These are phyloP conservation scores for Eucidaris tribuloides DNA, from an alignment of 35 echinoderm and acorn worm species.

Conservation along the genomic window DNA sequence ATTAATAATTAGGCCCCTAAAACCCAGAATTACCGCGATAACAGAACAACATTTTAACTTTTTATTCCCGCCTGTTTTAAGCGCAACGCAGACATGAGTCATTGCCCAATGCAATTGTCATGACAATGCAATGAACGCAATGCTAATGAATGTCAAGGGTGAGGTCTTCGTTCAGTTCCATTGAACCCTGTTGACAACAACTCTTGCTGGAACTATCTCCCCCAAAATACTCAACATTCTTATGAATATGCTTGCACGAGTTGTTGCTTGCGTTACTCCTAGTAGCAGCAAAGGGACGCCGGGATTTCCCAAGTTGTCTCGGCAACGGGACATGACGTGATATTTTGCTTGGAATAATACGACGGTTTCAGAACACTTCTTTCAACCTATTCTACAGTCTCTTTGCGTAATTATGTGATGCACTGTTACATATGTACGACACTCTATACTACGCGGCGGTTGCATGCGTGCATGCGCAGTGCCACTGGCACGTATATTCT, in stretches of 20 bases:
- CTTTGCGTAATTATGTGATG: too few species aligned
- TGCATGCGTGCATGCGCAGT: too few species aligned
- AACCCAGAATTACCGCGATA: background rate
- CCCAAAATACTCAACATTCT: slow-evolving; percentile 10
- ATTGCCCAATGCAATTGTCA: background rate
- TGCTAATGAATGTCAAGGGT: background rate
- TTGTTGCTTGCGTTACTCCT: background rate
- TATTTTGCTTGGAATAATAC: too few species aligned
- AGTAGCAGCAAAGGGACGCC: background rate
- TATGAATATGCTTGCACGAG: slow-evolving; percentile 19
- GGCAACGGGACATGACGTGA: too few species aligned
- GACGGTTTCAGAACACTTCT: too few species aligned
- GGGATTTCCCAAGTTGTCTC: slow-evolving; percentile 34
- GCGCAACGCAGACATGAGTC: background rate
- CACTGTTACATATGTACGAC: too few species aligned
- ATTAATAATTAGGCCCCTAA: too few species aligned
- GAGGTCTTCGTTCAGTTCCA: too few species aligned
- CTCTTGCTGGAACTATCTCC: background rate
- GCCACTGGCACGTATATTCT: too few species aligned
- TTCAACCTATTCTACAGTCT: too few species aligned
- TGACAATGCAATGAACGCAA: background rate
- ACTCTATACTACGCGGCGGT: too few species aligned
- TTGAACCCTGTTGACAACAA: background rate
- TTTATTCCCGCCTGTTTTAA: background rate
- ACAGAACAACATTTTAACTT: background rate